phyloP scores from a whole-genome alignment of 2,113 vertebrate genomes.

The Reinhardtius hippoglossoides region DNA sequence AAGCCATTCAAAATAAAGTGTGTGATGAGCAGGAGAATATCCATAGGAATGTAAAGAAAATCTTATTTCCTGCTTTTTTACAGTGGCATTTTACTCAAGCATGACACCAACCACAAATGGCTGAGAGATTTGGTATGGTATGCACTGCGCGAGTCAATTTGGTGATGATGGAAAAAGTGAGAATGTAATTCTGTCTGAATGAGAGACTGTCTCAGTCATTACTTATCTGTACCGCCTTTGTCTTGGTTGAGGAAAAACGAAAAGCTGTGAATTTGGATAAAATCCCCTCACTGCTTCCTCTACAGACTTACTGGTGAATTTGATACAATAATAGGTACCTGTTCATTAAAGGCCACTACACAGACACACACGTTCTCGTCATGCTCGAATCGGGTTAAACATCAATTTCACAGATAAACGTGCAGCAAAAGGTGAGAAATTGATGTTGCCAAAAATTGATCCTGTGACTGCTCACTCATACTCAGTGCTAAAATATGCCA shows the following conservation, averaged over 20 bases:
- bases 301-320: constrained; percentile 29
- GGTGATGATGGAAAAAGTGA: constrained; percentile 9
- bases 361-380: not conserved
- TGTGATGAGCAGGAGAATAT: constrained; percentile 14
- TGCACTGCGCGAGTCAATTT: not conserved
- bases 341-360: constrained; percentile 6
- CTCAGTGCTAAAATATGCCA: constrained; percentile 4
- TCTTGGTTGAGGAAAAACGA: constrained; percentile 10
- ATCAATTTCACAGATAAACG: constrained; percentile 59
- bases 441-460: constrained; percentile 15
- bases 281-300: constrained; percentile 9
- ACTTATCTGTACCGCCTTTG: constrained; percentile 25
- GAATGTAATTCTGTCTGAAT: constrained; percentile 9
- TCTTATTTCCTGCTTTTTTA: not conserved
- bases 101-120: constrained; percentile 25
- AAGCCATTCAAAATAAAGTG: not conserved
- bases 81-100: constrained; percentile 7
- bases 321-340: constrained; percentile 34
- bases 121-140: not conserved
- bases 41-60: constrained; percentile 11
- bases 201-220: constrained; percentile 8
- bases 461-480: constrained; percentile 7
- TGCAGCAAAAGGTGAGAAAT: constrained; percentile 26
- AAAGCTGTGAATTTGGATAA: constrained; percentile 27
- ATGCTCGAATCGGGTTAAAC: constrained; percentile 31